phyloP scores from a whole-genome alignment of 1,140 invertebrate species.

The Psilanteris sp. region DNA sequence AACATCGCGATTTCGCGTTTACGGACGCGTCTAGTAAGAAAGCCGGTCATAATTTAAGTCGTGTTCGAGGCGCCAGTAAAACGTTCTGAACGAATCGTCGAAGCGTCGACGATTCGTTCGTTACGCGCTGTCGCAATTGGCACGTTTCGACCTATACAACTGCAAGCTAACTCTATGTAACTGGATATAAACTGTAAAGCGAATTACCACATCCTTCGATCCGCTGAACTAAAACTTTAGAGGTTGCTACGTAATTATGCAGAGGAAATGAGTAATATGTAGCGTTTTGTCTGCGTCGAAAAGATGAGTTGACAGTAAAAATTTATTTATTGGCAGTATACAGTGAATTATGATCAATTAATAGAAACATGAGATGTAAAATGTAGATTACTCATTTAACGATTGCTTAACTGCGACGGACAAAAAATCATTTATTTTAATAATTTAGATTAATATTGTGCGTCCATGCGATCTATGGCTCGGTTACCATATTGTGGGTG shows the following conservation, averaged over 20 bases:
- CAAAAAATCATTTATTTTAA: too few relatives aligned
- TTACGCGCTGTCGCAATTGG: slow-evolving; percentile 59
- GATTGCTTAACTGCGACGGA: slow-evolving; percentile 1
- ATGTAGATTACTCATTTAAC: slow-evolving; percentile 28
- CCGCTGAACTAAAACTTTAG: slow-evolving; percentile 53
- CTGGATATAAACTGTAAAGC: slow-evolving; percentile 63
- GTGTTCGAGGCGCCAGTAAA: slow-evolving; percentile 51
- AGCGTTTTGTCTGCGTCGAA: slow-evolving; percentile 32
- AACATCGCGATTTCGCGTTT: slow-evolving; percentile 25
- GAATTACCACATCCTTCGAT: slow-evolving; percentile 62
- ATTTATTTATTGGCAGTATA: slow-evolving; percentile 18
- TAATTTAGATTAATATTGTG: too few relatives aligned
- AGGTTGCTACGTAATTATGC: slow-evolving; percentile 52
- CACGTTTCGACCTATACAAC: slow-evolving; percentile 61
- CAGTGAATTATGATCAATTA: slow-evolving; percentile 32
- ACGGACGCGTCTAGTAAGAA: slow-evolving; percentile 15
- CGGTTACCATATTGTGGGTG: too few relatives aligned
- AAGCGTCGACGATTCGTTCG: slow-evolving; percentile 55
- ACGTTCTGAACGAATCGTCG: slow-evolving; percentile 45
- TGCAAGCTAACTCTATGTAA: slow-evolving; percentile 58
- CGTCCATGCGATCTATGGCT: too few relatives aligned
- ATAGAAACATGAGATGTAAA: slow-evolving; percentile 19
- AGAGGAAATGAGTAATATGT: slow-evolving; percentile 48
- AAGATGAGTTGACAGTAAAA: slow-evolving; percentile 15
- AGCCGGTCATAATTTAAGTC: slow-evolving; percentile 39